Base-by-base conservation (phyloP, 37 sponge, comb jelly and placozoan species). In the Theonella swinhoei region DNA sequence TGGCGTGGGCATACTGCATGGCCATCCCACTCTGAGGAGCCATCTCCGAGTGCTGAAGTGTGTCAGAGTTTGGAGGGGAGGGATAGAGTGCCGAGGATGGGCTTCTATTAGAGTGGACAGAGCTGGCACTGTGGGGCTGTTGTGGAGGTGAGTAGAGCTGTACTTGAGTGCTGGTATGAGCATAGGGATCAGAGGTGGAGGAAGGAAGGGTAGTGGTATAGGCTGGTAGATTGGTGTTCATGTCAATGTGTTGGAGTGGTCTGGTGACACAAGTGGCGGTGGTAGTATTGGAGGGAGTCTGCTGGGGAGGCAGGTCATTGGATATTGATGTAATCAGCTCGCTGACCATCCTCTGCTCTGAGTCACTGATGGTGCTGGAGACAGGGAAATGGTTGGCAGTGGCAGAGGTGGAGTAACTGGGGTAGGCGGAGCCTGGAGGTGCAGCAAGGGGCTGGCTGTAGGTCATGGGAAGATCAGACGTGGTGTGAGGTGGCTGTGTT, bases 181-280 rank as follows among this genome's bases (percentile, higher is more conserved):
- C 64, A n/a, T n/a, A n/a, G 1, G 64, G 9, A 63, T 63, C 3
- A n/a, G 28, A 34, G 28, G 22, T 41, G 68, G 34, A 2, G 31
- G 24, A 1, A 0, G 54, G 39, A 29, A 24, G 43, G 59, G 58
- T 47, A 54, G 29, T 25, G 11, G 70, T 28, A 1, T 39, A 66
- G 20, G 70, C 54, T 20, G 8, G 59, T 17, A 68, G n/a, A n/a
- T n/a, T n/a, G n/a, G n/a, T n/a, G n/a, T n/a, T n/a, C n/a, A n/a
- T 28, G 5, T 68, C 31, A 7, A 80, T 42, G 70, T 80, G 81
- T 29, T 80, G 70, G 9, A 80, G 70, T 2, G 71, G 81, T 4
- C 33, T 34, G 23, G 81, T 80, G 36, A 58, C 35, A 1, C 74
- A 41, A 9, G 70, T 34, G 33, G 2, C 33, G 70, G 60, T 58